Conservation (phyloP, 2,888 invertebrate genomes). For the Oscheius sp. region DNA sequence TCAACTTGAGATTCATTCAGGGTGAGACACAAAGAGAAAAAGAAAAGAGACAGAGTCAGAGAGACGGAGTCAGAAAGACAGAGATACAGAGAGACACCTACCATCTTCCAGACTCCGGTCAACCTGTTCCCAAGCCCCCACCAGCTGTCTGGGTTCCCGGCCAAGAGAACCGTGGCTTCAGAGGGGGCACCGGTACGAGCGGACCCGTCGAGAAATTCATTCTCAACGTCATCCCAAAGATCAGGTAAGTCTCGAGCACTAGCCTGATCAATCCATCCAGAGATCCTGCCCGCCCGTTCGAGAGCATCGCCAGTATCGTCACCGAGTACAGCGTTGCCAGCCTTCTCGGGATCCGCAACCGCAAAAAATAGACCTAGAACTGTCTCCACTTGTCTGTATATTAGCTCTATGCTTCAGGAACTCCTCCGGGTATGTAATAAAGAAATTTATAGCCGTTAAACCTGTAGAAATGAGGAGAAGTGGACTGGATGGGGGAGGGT, state of each 20-base stretch:
- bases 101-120: slow-evolving; percentile 48
- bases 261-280: slow-evolving; percentile 8
- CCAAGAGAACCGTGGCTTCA: slow-evolving; percentile 68
- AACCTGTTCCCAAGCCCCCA: slow-evolving; percentile 62
- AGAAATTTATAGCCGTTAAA: slow-evolving; percentile 2
- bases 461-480: slow-evolving; percentile 15
- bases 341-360: slow-evolving; percentile 45
- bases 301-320: slow-evolving; percentile 57
- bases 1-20: slow-evolving; percentile 62
- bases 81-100: not conserved
- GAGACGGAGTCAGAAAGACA: not conserved
- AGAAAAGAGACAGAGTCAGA: not conserved
- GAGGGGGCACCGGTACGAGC: slow-evolving; percentile 61
- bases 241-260: slow-evolving; percentile 40
- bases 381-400: slow-evolving; percentile 18
- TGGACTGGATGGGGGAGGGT: not conserved
- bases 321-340: slow-evolving; percentile 55
- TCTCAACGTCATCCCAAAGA: slow-evolving; percentile 67
- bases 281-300: slow-evolving; percentile 53
- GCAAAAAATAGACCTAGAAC: not conserved
- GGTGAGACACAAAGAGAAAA: slow-evolving; percentile 25
- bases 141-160: slow-evolving; percentile 68
- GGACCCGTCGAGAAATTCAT: slow-evolving; percentile 72
- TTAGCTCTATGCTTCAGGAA: slow-evolving; percentile 9
- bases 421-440: slow-evolving; percentile 24